Evolutionary conservation across 2,113 vertebrate genomes (phyloP).

Genomic region (Poecilia latipinna): DNA sequence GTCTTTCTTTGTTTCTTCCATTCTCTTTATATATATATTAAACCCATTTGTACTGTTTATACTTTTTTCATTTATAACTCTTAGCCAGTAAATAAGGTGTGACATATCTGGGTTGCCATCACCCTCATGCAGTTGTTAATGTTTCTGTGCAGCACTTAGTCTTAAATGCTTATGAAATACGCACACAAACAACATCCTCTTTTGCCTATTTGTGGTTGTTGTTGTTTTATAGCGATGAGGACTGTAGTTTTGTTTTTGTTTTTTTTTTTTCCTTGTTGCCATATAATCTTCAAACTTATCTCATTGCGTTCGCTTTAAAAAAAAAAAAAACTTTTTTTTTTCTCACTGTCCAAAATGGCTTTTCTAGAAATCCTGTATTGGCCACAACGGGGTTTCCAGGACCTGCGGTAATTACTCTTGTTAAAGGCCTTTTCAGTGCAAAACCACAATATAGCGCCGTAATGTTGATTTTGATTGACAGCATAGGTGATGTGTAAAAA

Average conservation of each 20-base stretch:
- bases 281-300: constrained; percentile 15
- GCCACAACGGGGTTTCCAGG: constrained; percentile 59
- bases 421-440: constrained; percentile 25
- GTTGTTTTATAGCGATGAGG: constrained; percentile 21
- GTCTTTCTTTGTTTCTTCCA: no score
- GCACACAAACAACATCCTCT: constrained; percentile 1
- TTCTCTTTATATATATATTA: no score
- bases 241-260: no score
- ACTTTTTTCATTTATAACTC: constrained; percentile 53
- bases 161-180: constrained; percentile 42
- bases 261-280: constrained; percentile 27
- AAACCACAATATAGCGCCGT: constrained; percentile 38
- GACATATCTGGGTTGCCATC: constrained; percentile 77
- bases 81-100: constrained; percentile 75
- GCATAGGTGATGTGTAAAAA: constrained; percentile 58
- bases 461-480: constrained; percentile 76
- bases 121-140: constrained; percentile 65
- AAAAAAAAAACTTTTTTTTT: background rate
- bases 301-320: constrained; percentile 31
- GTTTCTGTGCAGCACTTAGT: constrained; percentile 45
- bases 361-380: constrained; percentile 27
- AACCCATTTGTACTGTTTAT: background rate
- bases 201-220: constrained; percentile 5
- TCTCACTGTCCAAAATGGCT: constrained; percentile 27
- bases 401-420: constrained; percentile 47